Conservation (phyloP, 1,140 invertebrate species). For the Leguminivora glycinivorella region DNA sequence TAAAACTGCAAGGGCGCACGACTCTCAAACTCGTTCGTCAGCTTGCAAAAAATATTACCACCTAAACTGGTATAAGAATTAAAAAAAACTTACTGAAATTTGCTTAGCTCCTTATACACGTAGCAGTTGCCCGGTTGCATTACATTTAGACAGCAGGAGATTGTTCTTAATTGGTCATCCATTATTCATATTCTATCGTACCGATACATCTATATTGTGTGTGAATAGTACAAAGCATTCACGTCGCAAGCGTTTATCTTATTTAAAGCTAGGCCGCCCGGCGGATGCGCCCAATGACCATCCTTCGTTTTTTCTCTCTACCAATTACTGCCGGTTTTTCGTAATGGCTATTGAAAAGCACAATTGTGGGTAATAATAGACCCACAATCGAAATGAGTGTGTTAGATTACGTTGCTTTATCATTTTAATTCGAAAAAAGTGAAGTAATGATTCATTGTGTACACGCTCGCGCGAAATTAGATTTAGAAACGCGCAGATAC, state of each 20-base stretch:
- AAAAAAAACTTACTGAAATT: constrained; percentile 23
- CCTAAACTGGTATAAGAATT: background rate
- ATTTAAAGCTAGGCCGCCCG: background rate
- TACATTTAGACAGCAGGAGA: background rate
- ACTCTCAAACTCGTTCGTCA: constrained; percentile 40
- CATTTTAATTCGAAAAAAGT: constrained; percentile 43
- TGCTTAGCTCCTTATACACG: background rate
- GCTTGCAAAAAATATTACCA: constrained; percentile 37
- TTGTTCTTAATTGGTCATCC: constrained; percentile 9
- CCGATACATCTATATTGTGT: constrained; percentile 5
- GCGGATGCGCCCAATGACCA: constrained; percentile 43
- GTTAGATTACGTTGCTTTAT: constrained; percentile 40
- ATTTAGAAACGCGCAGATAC: background rate
- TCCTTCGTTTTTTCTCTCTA: constrained; percentile 56
- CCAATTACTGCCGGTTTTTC: constrained; percentile 59
- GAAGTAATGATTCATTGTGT: constrained; percentile 24
- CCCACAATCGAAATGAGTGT: constrained; percentile 50
- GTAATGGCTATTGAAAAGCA: constrained; percentile 56
- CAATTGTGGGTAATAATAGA: constrained; percentile 51
- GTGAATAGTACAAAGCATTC: background rate
- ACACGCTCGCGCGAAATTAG: background rate
- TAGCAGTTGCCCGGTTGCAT: background rate
- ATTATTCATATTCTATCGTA: constrained; percentile 10
- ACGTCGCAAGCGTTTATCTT: background rate
- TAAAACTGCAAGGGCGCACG: constrained; percentile 57